Conservation (phyloP, 2,888 invertebrate species). For the Nephrotoma guestfalica region DNA sequence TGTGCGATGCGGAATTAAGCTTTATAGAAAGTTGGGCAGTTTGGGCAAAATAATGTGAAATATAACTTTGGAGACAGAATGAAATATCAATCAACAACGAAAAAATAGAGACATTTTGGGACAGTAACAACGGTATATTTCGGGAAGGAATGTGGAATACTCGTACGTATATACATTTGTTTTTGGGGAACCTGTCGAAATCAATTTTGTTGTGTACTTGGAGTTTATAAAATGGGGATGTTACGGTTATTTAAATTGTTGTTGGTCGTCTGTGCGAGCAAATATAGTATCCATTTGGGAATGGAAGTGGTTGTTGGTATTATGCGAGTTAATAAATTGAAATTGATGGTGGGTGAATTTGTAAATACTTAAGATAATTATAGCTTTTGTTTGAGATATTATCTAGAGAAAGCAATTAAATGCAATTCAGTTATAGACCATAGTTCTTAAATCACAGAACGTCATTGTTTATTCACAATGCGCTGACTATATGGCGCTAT, state of each 20-base stretch:
- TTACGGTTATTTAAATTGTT: not conserved
- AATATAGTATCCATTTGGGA: not conserved
- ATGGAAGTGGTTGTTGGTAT: not conserved
- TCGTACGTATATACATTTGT: not conserved
- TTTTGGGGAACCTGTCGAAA: not conserved
- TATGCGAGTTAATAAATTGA: not conserved
- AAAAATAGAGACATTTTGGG: not conserved
- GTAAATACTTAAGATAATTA: too few relatives aligned
- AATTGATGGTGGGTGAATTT: not conserved
- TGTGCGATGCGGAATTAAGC: not conserved
- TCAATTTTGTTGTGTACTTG: not conserved
- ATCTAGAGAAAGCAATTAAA: too few relatives aligned
- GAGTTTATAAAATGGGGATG: not conserved
- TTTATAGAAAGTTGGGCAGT: not conserved
- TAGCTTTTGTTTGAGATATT: too few relatives aligned
- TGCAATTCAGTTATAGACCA: too few relatives aligned
- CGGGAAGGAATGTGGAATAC: not conserved
- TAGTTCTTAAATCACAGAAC: too few relatives aligned
- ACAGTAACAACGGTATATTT: not conserved
- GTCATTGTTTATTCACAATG: too few relatives aligned
- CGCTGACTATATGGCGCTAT: too few relatives aligned
- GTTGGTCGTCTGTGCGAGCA: not conserved
- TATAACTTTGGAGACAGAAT: not conserved
- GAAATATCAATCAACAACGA: not conserved
- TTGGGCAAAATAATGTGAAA: not conserved